Conservation (phyloP, 92 coral and sea anemone species). For the Palythoa grandiflora region DNA sequence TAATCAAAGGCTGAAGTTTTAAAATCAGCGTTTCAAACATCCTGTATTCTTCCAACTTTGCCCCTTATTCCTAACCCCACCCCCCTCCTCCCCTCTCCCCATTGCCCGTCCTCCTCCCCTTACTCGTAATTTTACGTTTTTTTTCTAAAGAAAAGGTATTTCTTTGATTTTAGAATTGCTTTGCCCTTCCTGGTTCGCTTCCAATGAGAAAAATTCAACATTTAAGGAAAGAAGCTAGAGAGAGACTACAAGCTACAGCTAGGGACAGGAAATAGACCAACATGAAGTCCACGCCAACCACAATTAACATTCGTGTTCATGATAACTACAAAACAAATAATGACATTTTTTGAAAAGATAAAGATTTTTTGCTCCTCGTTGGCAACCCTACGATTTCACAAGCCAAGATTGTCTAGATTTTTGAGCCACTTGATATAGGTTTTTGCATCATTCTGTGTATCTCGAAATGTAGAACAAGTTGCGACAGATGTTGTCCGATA, state of each 20-base stretch:
- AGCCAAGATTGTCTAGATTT: background rate
- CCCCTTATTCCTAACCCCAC: too few relatives aligned
- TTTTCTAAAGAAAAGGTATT: background rate
- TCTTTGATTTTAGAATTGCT: conserved; percentile 73
- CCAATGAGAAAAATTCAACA: conserved; percentile 79
- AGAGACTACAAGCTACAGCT: conserved; percentile 50
- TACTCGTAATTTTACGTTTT: too few relatives aligned
- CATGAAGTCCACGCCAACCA: too few relatives aligned
- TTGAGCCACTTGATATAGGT: too few relatives aligned
- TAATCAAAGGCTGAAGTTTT: too few relatives aligned
- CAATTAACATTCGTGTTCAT: background rate
- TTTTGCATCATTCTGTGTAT: too few relatives aligned
- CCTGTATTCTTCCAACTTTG: too few relatives aligned
- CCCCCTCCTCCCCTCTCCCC: too few relatives aligned
- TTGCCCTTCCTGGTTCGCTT: conserved; percentile 92
- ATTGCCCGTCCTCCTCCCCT: too few relatives aligned
- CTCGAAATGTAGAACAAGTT: too few relatives aligned
- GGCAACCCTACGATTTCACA: background rate
- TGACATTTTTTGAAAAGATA: background rate
- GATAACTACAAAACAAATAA: background rate
- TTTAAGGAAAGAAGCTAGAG: conserved; percentile 78
- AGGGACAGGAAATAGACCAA: conserved; percentile 1
- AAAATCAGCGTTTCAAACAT: too few relatives aligned
- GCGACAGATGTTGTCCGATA: too few relatives aligned
- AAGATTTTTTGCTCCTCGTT: background rate